Base-by-base conservation (phyloP, 2,113 vertebrate species). In the Coturnix japonica region DNA sequence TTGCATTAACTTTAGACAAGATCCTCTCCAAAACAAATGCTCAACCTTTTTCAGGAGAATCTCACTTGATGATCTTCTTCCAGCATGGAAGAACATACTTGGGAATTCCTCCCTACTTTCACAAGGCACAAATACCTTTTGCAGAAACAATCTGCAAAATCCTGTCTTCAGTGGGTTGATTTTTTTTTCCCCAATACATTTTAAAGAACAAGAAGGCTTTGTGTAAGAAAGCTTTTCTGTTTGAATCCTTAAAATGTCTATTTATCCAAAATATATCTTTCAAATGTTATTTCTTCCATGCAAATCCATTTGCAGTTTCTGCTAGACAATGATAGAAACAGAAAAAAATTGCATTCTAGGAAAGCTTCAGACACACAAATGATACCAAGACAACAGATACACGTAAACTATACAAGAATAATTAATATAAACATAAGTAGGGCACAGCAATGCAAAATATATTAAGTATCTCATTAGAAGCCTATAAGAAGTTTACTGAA, bases 31-130 rank as follows among this genome's bases (percentile, higher is more conserved):
- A 81, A 76, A 47, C 3, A 7, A 53, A 6, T 0, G 4, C 25
- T 17, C 37, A 61, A 20, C 13, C 43, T 1, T 17, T 14, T 39
- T 13, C 13, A 9, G 20, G 26, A 13, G 7, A 74, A 56, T 43
- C 7, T 0, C 0, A 15, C 70, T 60, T 25, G 19, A 41, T 46
- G 26, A n/a, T 35, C 44, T 12, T 2, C 0, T 37, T 75, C 67
- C n/a, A 59, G 46, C n/a, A 26, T 0, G 0, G 31, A 57, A 56
- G 10, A 67, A 22, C 15, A 2, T 4, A 37, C 26, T 56, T 71
- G 43, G 30, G 22, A 92, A 74, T 35, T 66, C 31, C 65, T 71
- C 11, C 16, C 39, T 65, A 13, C 13, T 44, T 79, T 65, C 56
- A 51, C 12, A 66, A 66, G 49, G 11, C 26, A 54, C 28, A 54